Base-by-base conservation (phyloP, 2,797 vertebrate genomes). In the Agapornis canus region DNA sequence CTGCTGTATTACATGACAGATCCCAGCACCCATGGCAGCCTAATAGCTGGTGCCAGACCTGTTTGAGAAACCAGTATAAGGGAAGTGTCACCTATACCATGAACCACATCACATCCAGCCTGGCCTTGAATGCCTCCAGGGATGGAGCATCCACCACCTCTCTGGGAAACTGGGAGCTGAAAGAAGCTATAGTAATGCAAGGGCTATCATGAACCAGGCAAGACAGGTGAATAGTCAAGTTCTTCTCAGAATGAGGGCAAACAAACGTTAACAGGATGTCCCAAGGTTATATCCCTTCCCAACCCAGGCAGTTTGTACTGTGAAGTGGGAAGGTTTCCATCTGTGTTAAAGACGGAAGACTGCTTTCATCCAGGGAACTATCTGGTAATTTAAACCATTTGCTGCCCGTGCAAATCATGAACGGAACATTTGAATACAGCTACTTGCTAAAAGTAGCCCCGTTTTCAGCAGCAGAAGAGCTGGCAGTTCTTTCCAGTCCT, bases 361-460 rank as follows among this genome's bases (percentile, higher is more conserved):
- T 56, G 56, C 42, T 60, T 76, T 92, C 85, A 73, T 84, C 31
- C 68, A 64, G 51, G 31, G 73, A 23, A 70, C 59, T 89, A 79
- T 72, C 86, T 89, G 60, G 37, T 84, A 75, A 77, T 75, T 42
- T 49, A 91, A 93, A 57, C 52, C 56, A 57, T 75, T 95, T 85
- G 32, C 60, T 87, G 78, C 82, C 71, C 47, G n/a, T 80, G 81
- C 69, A 87, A 81, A 56, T 89, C 14, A 11, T 54, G 69, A 68
- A 61, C 90, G 31, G 57, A 93, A 69, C 89, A 71, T 88, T 59
- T 69, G 82, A 94, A 91, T 71, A 76, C 48, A 63, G 84, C 72
- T 89, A 95, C 73, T 68, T 69, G 61, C 93, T 85, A 89, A 95
- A 94, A 93, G 86, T 85, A 95, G 35, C 31, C 72, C 39, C 29